These are phyloP conservation scores for Chironomus riparius DNA, from an alignment of 2,888 invertebrate species.

Conservation along the genomic window DNA sequence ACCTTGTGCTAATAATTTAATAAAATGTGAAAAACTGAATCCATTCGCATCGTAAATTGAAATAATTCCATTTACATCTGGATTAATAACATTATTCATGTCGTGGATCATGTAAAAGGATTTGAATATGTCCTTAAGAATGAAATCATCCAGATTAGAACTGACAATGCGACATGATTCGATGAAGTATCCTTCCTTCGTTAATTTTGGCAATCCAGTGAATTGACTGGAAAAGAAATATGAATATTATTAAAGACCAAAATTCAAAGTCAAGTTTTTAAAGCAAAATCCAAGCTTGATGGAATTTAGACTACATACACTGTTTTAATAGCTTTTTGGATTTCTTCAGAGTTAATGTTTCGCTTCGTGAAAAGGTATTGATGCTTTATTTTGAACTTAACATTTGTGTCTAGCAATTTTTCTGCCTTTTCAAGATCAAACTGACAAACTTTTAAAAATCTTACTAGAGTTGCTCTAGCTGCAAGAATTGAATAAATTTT, in stretches of 20 bases:
- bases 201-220: neutral
- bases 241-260: no score
- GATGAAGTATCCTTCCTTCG: neutral
- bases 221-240: neutral
- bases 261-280: no score
- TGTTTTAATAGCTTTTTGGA: conserved; percentile 41
- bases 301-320: no score
- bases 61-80: neutral
- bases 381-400: conserved; percentile 49
- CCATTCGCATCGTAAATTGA: neutral
- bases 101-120: neutral
- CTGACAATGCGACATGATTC: neutral
- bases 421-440: conserved; percentile 52
- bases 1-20: neutral
- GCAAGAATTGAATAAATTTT: conserved; percentile 31
- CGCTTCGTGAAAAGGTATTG: conserved; percentile 54
- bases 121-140: neutral
- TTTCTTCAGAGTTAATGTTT: conserved; percentile 47
- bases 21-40: neutral
- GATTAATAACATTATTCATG: neutral
- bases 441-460: conserved; percentile 49
- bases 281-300: no score
- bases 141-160: neutral
- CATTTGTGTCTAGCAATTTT: conserved; percentile 48
- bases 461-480: conserved; percentile 50